phyloP scores from a whole-genome alignment of 2,113 vertebrate species.

The Semnornis frantzii region DNA sequence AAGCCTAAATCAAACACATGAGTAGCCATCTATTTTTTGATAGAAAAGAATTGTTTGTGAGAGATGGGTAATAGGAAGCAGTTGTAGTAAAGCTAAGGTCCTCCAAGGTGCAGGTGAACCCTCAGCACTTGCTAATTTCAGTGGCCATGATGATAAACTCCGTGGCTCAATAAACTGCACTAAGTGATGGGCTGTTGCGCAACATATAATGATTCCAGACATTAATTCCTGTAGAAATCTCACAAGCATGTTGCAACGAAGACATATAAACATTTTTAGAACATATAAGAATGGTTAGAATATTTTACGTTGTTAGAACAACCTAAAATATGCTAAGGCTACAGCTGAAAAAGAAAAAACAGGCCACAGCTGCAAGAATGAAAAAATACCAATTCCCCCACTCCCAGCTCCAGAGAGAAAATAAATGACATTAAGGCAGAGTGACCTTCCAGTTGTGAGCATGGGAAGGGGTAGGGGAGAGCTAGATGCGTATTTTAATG shows the following conservation, averaged over 20 bases:
- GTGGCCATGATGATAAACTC: neutral
- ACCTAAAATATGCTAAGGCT: neutral
- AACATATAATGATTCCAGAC: neutral
- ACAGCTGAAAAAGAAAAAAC: neutral
- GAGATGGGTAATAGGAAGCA: neutral
- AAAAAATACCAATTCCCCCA: neutral
- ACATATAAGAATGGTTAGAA: neutral
- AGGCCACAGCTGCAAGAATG: neutral
- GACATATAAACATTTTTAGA: neutral
- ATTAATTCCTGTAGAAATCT: constrained; percentile 10
- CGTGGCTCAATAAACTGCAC: neutral
- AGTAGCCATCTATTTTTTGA: neutral
- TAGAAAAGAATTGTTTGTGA: neutral
- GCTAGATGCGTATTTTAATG: neutral
- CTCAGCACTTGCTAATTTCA: neutral
- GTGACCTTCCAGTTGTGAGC: neutral
- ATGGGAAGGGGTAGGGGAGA: neutral
- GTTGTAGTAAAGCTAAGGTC: neutral
- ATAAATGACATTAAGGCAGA: neutral
- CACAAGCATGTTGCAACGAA: neutral
- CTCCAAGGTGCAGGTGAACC: neutral
- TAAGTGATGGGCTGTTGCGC: neutral
- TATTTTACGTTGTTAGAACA: neutral
- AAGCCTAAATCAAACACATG: neutral
- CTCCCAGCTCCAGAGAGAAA: neutral